phyloP scores from a whole-genome alignment of 2,888 invertebrate genomes.

The Cheilosia pagana region DNA sequence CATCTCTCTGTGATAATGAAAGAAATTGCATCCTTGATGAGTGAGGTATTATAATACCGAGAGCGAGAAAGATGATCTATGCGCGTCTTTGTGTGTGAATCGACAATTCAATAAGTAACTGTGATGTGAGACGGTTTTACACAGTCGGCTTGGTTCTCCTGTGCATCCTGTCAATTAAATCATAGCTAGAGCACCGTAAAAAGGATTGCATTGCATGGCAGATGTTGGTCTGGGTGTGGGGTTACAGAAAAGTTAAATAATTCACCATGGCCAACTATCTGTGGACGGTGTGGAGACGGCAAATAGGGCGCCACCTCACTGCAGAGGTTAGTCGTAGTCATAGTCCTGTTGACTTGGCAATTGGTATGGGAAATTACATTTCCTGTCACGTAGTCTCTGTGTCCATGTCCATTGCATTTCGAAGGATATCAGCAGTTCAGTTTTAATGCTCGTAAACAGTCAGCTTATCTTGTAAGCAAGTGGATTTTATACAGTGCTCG shows the following conservation, averaged over 20 bases:
- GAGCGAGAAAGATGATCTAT: not conserved
- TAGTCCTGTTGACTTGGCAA: constrained; percentile 17
- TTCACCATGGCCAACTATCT: constrained; percentile 57
- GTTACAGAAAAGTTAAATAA: constrained; percentile 66
- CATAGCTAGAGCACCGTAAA: constrained; percentile 48
- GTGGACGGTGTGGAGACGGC: constrained; percentile 32
- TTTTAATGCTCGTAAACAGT: constrained; percentile 73
- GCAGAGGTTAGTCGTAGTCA: constrained; percentile 22
- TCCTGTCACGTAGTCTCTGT: constrained; percentile 73
- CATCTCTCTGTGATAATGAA: constrained; percentile 29
- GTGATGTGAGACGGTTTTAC: constrained; percentile 21
- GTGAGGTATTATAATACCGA: not conserved
- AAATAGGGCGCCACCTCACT: constrained; percentile 23
- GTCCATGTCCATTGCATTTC: constrained; percentile 69
- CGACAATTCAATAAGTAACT: constrained; percentile 59
- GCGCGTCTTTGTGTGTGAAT: constrained; percentile 16
- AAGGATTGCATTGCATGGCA: not conserved
- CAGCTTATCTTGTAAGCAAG: constrained; percentile 70
- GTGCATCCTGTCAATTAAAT: constrained; percentile 65
- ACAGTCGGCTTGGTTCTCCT: constrained; percentile 22
- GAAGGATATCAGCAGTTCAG: constrained; percentile 74
- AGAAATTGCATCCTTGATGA: constrained; percentile 19
- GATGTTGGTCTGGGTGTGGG: not conserved
- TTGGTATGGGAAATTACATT: constrained; percentile 65
- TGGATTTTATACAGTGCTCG: constrained; percentile 49